Conservation (phyloP, 1,140 invertebrate genomes). For the Panagrolaimus sp. region DNA sequence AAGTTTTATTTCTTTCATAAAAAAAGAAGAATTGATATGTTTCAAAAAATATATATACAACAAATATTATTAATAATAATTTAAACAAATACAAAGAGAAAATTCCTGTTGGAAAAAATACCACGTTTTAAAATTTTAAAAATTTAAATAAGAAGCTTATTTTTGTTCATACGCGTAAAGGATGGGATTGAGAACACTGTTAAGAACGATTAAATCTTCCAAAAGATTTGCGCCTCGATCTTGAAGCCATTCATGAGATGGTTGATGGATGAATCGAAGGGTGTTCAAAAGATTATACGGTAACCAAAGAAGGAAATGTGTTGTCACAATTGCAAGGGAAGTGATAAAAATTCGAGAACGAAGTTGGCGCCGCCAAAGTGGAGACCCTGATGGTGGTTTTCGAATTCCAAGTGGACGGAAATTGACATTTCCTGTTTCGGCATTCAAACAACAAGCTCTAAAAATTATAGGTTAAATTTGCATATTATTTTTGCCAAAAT, state of each 20-base stretch:
- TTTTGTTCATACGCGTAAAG: slow-evolving; percentile 39
- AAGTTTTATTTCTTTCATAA: too few relatives aligned
- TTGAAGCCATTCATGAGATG: slow-evolving; percentile 27
- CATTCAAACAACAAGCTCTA: slow-evolving; percentile 22
- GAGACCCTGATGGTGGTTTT: slow-evolving; percentile 21
- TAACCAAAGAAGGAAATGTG: slow-evolving; percentile 50
- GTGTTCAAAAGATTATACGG: slow-evolving; percentile 52
- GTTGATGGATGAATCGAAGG: slow-evolving; percentile 42
- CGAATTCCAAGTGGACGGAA: slow-evolving; percentile 5
- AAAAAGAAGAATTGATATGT: not conserved
- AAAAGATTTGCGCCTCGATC: slow-evolving; percentile 37
- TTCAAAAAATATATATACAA: too few relatives aligned
- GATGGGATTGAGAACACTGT: slow-evolving; percentile 49
- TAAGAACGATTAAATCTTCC: slow-evolving; percentile 52
- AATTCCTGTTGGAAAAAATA: too few relatives aligned
- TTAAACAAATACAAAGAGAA: too few relatives aligned
- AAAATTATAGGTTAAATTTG: slow-evolving; percentile 25
- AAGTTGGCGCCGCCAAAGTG: slow-evolving; percentile 46
- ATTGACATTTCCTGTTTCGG: slow-evolving; percentile 14
- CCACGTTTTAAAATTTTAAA: too few relatives aligned
- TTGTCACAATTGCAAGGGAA: slow-evolving; percentile 43
- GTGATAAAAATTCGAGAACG: slow-evolving; percentile 49
- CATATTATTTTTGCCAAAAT: too few relatives aligned
- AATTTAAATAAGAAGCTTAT: not conserved
- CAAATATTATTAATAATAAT: too few relatives aligned